Base-by-base conservation (phyloP, 2,888 invertebrate genomes). In the Pasiphila rectangulata region DNA sequence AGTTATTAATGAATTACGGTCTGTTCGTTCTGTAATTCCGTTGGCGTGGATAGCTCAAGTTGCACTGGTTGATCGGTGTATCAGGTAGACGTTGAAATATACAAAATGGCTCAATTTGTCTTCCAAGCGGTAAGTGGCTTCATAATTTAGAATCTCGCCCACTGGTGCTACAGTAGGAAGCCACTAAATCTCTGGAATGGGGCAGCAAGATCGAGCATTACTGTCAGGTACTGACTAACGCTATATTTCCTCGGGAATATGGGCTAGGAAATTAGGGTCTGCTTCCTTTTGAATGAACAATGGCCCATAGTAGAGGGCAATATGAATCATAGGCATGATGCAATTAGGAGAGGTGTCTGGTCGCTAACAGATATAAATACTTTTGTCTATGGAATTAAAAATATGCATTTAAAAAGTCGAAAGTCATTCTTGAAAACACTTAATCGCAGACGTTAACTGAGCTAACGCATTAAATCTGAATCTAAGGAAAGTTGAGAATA, bases 51-150 rank as follows among this genome's bases (percentile, higher is more conserved):
- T 29, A 42, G 53, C 21, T 53, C 51, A 47, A 19, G 13, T 52
- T 37, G 43, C 41, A 48, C 45, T 54, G 63, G 49, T 58, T 57
- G 54, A 42, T 67, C 58, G 63, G 46, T 45, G 51, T 49, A 56
- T 62, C 64, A 69, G 68, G 64, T 67, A 67, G 64, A 72, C 69
- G 66, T 70, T 71, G 70, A 69, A 69, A 68, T 61, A 61, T 60
- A 71, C 63, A 64, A 75, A 81, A 79, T 75, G 67, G 69, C 74
- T 80, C 81, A 79, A 83, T 83, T 82, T 79, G 76, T 79, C 78
- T 75, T 73, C 62, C 57, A 59, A 57, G 57, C 62, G 61, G 64
- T 75, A 81, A 80, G 75, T 79, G 76, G 72, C 72, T 72, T 56
- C 72, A 74, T 81, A 80, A 83, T 81, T 83, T 77, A 81, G 72